These are phyloP conservation scores for Oreonectes daqikongensis DNA, from an alignment of 2,797 vertebrate genomes.

Conservation along the genomic window DNA sequence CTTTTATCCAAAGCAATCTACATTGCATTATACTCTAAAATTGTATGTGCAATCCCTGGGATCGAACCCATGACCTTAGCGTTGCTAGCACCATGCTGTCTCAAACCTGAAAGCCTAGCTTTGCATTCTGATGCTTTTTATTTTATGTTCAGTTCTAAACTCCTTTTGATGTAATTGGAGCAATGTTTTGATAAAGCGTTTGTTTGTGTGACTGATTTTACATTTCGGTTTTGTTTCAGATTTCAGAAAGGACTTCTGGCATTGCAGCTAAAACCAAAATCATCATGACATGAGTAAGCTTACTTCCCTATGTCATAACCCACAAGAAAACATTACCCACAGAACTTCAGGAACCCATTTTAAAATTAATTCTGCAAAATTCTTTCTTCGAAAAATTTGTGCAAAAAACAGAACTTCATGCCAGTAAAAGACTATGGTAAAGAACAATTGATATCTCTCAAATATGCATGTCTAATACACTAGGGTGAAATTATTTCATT, in stretches of 20 bases:
- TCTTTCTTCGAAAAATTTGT: neutral
- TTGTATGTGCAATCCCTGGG: no score
- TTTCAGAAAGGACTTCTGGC: neutral
- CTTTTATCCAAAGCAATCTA: no score
- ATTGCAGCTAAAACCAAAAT: conserved; percentile 27
- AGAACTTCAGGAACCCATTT: neutral
- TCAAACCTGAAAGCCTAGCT: no score
- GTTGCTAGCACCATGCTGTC: no score
- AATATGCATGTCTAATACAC: neutral
- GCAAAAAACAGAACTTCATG: neutral
- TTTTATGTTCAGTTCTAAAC: no score
- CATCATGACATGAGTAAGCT: conserved; percentile 47
- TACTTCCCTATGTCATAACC: neutral
- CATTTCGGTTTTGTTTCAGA: no score
- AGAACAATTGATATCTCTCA: neutral
- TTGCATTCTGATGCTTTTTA: no score
- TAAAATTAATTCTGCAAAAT: neutral
- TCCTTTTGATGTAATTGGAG: neutral
- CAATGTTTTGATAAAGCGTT: neutral
- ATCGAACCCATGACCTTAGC: no score
- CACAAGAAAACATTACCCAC: neutral
- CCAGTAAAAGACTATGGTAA: neutral
- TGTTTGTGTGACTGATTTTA: no score
- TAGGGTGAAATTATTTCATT: neutral
- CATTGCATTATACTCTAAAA: no score